Evolutionary conservation across 2,797 vertebrate species (phyloP).

Genomic region (Hylomyscus alleni): DNA sequence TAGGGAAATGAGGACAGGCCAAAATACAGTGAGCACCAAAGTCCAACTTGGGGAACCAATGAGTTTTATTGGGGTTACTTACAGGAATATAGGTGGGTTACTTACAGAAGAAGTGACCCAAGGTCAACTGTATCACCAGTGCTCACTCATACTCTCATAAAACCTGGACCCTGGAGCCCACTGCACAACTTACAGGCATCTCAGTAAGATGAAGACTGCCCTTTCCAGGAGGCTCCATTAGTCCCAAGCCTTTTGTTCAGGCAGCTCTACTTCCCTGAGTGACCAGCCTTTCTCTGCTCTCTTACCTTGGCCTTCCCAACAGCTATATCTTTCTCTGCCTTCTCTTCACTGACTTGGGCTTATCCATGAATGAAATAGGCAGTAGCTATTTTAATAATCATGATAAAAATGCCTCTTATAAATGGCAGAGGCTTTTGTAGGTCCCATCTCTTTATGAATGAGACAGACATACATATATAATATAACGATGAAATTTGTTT

Average conservation of each 20-base stretch:
- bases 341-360: slow-evolving; percentile 6
- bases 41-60: neutral
- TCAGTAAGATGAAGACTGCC: neutral
- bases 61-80: neutral
- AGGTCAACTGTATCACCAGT: too few species aligned
- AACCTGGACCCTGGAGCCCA: too few species aligned
- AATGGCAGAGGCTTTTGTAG: neutral
- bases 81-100: neutral
- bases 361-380: neutral
- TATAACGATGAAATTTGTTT: neutral
- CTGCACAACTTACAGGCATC: neutral
- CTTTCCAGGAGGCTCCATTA: neutral
- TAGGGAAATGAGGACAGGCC: neutral
- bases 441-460: neutral
- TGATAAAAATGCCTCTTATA: neutral
- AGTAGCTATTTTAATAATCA: neutral
- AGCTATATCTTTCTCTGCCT: neutral
- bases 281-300: too few species aligned
- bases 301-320: too few species aligned
- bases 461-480: neutral
- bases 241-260: neutral
- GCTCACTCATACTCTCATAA: neutral
- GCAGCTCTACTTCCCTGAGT: neutral
- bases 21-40: neutral
- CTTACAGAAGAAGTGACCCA: neutral